Evolutionary conservation across 2,888 invertebrate genomes (phyloP).

Genomic region (Drosophila kokeensis): DNA sequence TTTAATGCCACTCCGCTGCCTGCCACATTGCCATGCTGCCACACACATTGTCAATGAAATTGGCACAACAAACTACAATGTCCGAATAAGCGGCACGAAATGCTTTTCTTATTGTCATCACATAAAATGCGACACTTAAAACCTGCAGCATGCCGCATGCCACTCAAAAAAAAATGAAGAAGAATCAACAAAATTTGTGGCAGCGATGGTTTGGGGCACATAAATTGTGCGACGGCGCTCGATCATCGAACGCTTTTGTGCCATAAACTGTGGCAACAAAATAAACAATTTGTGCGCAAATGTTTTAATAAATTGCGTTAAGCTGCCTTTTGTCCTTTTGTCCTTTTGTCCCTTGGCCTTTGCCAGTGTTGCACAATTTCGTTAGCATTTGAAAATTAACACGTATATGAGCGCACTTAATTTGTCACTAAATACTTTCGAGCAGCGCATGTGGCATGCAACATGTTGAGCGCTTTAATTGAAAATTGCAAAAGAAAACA

Average conservation of each 20-base stretch:
- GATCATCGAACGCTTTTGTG: slow-evolving; percentile 42
- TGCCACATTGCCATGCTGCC: slow-evolving; percentile 27
- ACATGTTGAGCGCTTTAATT: slow-evolving; percentile 76
- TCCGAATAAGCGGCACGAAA: slow-evolving; percentile 32
- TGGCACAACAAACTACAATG: slow-evolving; percentile 60
- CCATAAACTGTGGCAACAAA: slow-evolving; percentile 64
- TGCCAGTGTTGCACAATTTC: slow-evolving; percentile 15
- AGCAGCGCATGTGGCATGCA: slow-evolving; percentile 64
- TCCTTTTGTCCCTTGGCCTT: slow-evolving; percentile 9
- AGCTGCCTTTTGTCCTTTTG: slow-evolving; percentile 37
- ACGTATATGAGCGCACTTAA: slow-evolving; percentile 72
- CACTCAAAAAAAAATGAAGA: not conserved
- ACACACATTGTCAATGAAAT: slow-evolving; percentile 41
- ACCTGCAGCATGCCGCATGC: slow-evolving; percentile 1
- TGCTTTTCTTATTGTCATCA: slow-evolving; percentile 31
- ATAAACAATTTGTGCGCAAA: slow-evolving; percentile 74
- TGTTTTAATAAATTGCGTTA: slow-evolving; percentile 75
- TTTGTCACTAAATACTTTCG: slow-evolving; percentile 75
- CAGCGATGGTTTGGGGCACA: slow-evolving; percentile 63
- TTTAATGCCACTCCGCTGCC: slow-evolving; percentile 32
- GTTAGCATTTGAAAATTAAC: slow-evolving; percentile 67
- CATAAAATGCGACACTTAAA: slow-evolving; percentile 58
- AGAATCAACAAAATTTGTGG: slow-evolving; percentile 15
- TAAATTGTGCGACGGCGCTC: slow-evolving; percentile 52
- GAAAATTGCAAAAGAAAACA: slow-evolving; percentile 70